These are phyloP conservation scores for Oriolus oriolus DNA, from an alignment of 2,113 vertebrate genomes.

Conservation along the genomic window DNA sequence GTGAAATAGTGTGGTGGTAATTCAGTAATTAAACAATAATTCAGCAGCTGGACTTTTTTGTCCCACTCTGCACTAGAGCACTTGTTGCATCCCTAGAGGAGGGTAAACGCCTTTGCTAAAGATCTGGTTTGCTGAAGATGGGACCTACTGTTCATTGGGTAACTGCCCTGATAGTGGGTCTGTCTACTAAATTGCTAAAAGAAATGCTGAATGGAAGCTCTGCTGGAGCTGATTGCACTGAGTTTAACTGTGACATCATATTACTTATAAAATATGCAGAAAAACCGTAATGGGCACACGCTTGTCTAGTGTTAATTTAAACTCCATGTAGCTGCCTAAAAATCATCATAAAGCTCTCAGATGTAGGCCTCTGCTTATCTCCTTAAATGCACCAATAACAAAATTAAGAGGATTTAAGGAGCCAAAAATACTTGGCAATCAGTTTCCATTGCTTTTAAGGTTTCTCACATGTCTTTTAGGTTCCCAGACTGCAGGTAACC, in stretches of 20 bases:
- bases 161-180: not conserved
- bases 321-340: not conserved
- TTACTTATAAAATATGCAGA: not conserved
- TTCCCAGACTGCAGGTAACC: not conserved
- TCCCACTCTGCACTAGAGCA: not conserved
- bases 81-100: not conserved
- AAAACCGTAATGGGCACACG: not conserved
- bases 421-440: not conserved
- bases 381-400: not conserved
- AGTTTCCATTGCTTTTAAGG: not conserved
- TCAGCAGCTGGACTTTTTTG: not conserved
- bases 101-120: not conserved
- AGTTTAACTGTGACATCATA: not conserved
- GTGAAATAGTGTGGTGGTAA: not conserved
- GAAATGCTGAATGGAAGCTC: not conserved
- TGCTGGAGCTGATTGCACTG: not conserved
- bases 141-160: not conserved
- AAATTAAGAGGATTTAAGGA: not conserved
- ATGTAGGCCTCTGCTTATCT: not conserved
- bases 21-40: not conserved
- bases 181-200: not conserved
- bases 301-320: not conserved
- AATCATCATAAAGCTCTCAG: not conserved
- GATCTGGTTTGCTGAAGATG: not conserved
- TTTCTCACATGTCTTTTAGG: not conserved